These are phyloP conservation scores for Nerophis lumbriciformis DNA, from an alignment of 2,113 vertebrate species.

Conservation along the genomic window DNA sequence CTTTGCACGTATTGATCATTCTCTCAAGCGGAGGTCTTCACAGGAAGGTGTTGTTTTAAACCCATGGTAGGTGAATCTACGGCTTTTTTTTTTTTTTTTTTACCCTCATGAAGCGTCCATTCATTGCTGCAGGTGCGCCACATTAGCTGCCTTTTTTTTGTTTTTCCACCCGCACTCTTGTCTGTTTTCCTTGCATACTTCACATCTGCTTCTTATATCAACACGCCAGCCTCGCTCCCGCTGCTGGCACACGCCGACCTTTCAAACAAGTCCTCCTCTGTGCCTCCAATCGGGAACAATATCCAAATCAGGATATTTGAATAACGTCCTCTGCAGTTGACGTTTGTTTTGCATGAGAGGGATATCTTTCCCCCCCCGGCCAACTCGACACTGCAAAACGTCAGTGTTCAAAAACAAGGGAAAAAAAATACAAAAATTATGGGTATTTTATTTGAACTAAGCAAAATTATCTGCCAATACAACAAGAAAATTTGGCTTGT, in stretches of 20 bases:
- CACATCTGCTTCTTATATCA: slow-evolving; percentile 65
- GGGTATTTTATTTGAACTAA: too few relatives aligned
- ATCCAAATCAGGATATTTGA: slow-evolving; percentile 14
- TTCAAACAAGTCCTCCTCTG: slow-evolving; percentile 41
- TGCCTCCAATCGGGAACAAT: slow-evolving; percentile 25
- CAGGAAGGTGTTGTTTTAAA: slow-evolving; percentile 1
- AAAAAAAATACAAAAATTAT: too few relatives aligned
- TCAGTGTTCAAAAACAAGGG: too few relatives aligned
- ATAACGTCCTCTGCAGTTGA: too few relatives aligned
- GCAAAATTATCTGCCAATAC: too few relatives aligned
- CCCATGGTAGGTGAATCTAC: slow-evolving; percentile 45
- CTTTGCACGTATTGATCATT: slow-evolving; percentile 29
- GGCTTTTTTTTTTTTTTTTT: neutral
- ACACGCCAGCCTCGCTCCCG: slow-evolving; percentile 18
- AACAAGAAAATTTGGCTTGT: too few relatives aligned
- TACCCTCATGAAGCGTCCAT: neutral
- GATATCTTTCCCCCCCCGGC: too few relatives aligned
- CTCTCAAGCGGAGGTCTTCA: neutral
- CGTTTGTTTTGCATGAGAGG: too few relatives aligned
- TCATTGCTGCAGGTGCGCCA: slow-evolving; percentile 3
- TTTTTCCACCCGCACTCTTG: slow-evolving; percentile 8
- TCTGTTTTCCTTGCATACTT: slow-evolving; percentile 51
- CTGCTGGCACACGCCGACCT: slow-evolving; percentile 19
- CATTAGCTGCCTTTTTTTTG: neutral
- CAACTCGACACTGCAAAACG: too few relatives aligned